These are phyloP conservation scores for Morone chrysops DNA, from an alignment of 2,113 vertebrate species.

Conservation along the genomic window DNA sequence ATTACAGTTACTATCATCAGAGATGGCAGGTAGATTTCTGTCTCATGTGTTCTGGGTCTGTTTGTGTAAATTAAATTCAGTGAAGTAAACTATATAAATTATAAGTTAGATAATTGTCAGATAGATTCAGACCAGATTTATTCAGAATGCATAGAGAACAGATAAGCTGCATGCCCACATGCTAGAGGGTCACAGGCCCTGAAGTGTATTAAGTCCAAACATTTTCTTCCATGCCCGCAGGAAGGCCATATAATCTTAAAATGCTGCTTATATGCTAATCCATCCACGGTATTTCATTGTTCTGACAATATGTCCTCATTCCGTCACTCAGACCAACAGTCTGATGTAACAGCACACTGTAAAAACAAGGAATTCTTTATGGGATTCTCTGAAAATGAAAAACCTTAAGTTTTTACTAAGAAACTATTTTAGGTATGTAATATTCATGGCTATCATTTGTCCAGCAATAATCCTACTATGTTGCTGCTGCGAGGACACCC, in stretches of 20 bases:
- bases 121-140: too few species aligned
- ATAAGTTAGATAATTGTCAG: too few species aligned
- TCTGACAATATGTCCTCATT: conserved; percentile 70
- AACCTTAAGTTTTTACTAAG: background rate
- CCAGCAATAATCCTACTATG: conserved; percentile 2
- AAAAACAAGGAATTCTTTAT: conserved; percentile 40
- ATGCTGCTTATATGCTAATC: conserved; percentile 54
- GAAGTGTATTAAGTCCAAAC: conserved; percentile 16
- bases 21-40: background rate
- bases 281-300: conserved; percentile 48
- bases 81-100: background rate
- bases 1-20: background rate
- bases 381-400: conserved; percentile 15
- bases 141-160: background rate
- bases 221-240: conserved; percentile 5
- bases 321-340: conserved; percentile 57
- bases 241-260: conserved; percentile 41
- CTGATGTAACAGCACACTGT: conserved; percentile 43
- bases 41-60: background rate
- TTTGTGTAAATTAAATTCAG: background rate
- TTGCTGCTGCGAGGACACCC: conserved; percentile 32
- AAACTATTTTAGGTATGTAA: conserved; percentile 19
- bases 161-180: background rate
- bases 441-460: background rate
- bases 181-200: background rate